Evolutionary conservation across 1,140 invertebrate genomes (phyloP), one percentile per base, ranked within the genome.

Genomic region (Macrocentrus cingulum): DNA sequence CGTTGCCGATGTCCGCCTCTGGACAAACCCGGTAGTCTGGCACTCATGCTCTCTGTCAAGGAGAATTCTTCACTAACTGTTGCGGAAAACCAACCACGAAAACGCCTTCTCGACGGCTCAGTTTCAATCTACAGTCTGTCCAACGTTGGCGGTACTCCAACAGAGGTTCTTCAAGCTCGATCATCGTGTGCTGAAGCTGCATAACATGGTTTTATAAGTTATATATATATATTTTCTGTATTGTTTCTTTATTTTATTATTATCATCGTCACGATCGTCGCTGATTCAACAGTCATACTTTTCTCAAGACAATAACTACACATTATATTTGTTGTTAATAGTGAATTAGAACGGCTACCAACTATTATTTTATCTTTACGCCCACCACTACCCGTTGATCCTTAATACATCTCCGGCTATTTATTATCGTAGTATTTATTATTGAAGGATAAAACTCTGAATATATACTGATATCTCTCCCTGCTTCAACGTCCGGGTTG

Each of bases 1-100:
- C 63, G 62, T 22, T 79, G 77, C 54, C 60, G 64, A 11, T 79
- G 76, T 23, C 13, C 62, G 13, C 68, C 66, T 18, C 59, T 79
- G 23, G 72, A 78, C 45, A 74, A 68, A 45, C 61, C 74, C 59
- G 69, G 68, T 66, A 74, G 56, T 57, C 63, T 76, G 6, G 73
- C 72, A 4, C 46, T 78, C 16, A 46, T 56, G 44, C 32, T 56
- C 36, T 23, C 22, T 11, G 37, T 16, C 20, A n/a, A 6, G 45
- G 25, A 15, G 0, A 56, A 46, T 18, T 9, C 53, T 0, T 34
- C 42, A 6, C 4, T 42, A 11, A 15, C 42, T 4, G 29, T 32
- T 75, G 11, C 16, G 76, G 50, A 66, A 66, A 13, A 45, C 63
- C 1, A 58, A 63, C 3, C 46, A 48, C 16, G 65, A 71, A 37